These are phyloP conservation scores for Halcyon badia DNA, from an alignment of 2,797 vertebrate genomes.

Conservation along the genomic window DNA sequence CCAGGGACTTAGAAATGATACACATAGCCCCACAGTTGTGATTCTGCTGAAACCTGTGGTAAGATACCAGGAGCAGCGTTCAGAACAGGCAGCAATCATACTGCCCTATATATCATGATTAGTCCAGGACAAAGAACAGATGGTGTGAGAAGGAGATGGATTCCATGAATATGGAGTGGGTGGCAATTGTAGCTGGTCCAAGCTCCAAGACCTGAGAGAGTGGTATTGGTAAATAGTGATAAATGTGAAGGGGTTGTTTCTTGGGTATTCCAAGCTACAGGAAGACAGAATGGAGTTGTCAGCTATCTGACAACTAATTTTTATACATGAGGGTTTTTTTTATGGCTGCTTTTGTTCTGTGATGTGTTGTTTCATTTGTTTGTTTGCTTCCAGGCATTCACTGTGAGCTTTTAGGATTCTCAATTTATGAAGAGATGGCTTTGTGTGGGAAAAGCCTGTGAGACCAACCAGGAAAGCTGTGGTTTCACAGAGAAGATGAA, in stretches of 20 bases:
- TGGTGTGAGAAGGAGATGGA: slow-evolving; percentile 67
- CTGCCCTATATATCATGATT: slow-evolving; percentile 76
- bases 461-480: background rate
- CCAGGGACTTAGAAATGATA: background rate
- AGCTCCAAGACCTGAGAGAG: slow-evolving; percentile 45
- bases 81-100: slow-evolving; percentile 62
- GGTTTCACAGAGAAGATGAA: slow-evolving; percentile 1
- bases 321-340: slow-evolving; percentile 6
- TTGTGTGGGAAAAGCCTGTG: background rate
- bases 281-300: slow-evolving; percentile 57
- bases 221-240: slow-evolving; percentile 47
- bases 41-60: slow-evolving; percentile 44
- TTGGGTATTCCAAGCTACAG: slow-evolving; percentile 25
- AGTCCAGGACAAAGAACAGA: slow-evolving; percentile 79
- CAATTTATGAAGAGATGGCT: background rate
- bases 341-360: slow-evolving; percentile 47
- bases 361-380: slow-evolving; percentile 50
- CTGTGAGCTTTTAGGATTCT: slow-evolving; percentile 17
- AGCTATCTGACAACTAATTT: slow-evolving; percentile 56
- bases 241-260: slow-evolving; percentile 57
- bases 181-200: slow-evolving; percentile 67
- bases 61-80: slow-evolving; percentile 44
- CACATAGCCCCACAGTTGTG: background rate
- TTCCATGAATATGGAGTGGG: slow-evolving; percentile 73
- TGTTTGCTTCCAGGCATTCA: slow-evolving; percentile 42